These are phyloP conservation scores for Passerculus sandwichensis DNA, from an alignment of 2,797 vertebrate genomes.

Conservation along the genomic window DNA sequence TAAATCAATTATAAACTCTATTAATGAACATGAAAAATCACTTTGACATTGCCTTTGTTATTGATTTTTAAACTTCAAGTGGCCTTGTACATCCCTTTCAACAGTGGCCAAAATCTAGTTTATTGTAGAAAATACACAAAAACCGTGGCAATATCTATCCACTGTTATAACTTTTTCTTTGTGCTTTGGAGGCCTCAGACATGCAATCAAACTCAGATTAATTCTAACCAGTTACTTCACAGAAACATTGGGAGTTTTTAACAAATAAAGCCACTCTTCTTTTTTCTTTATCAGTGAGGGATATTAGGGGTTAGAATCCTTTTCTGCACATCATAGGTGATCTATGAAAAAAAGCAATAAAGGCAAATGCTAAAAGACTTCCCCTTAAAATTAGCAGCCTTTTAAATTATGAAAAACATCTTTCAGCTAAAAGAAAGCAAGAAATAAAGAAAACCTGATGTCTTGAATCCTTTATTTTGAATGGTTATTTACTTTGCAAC, in stretches of 20 bases:
- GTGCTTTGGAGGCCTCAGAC: not conserved
- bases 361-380: not conserved
- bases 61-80: not conserved
- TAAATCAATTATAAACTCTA: not conserved
- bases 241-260: not conserved
- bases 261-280: not conserved
- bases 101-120: not conserved
- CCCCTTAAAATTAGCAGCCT: not conserved
- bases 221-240: not conserved
- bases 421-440: not conserved
- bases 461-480: not conserved
- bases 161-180: not conserved
- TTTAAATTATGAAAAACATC: conserved; percentile 10
- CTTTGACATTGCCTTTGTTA: not conserved
- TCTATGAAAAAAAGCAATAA: not conserved
- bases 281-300: not conserved
- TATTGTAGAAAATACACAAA: not conserved
- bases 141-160: not conserved
- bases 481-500: not conserved
- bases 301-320: not conserved
- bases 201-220: not conserved
- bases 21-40: not conserved
- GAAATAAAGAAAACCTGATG: not conserved
- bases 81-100: not conserved
- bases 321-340: not conserved